Conservation (phyloP, 1,140 invertebrate species). For the Cardiocondyla obscurior region DNA sequence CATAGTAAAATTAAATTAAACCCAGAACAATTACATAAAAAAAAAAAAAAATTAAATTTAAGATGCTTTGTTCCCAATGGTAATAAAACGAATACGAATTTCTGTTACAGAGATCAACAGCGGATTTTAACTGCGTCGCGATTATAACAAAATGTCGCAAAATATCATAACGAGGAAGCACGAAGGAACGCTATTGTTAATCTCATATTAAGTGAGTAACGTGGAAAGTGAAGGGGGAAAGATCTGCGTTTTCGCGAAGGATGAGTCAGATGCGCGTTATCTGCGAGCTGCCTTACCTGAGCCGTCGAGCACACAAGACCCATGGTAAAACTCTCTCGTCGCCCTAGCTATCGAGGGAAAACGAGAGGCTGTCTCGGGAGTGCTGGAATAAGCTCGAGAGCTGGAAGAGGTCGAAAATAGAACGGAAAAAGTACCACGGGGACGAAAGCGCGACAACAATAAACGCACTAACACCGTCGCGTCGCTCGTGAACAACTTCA, state of each 20-base stretch:
- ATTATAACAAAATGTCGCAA: not conserved
- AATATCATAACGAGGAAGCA: not conserved
- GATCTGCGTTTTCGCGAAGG: not conserved
- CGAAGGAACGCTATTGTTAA: not conserved
- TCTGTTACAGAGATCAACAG: not conserved
- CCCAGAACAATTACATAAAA: not conserved
- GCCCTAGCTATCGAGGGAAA: not conserved
- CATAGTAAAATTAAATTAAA: not conserved
- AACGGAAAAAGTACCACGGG: not conserved
- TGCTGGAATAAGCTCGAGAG: not conserved
- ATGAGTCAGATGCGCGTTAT: not conserved
- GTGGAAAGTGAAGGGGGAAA: not conserved
- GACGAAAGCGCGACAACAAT: constrained; percentile 52
- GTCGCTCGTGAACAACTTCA: constrained; percentile 40
- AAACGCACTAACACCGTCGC: constrained; percentile 40
- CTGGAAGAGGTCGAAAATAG: not conserved
- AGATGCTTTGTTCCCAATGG: not conserved
- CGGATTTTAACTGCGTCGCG: not conserved
- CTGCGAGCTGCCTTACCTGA: constrained; percentile 71
- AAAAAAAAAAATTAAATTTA: not conserved
- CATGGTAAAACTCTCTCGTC: constrained; percentile 64
- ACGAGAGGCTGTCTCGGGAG: not conserved
- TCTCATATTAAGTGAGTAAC: not conserved
- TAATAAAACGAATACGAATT: not conserved
- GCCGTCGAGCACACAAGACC: constrained; percentile 80